A percentile compares a stretch with the other conserved stretches of the same genome.
phyloP scores from a whole-genome alignment of 1,140 invertebrate genomes.

The Artemia franciscana region DNA sequence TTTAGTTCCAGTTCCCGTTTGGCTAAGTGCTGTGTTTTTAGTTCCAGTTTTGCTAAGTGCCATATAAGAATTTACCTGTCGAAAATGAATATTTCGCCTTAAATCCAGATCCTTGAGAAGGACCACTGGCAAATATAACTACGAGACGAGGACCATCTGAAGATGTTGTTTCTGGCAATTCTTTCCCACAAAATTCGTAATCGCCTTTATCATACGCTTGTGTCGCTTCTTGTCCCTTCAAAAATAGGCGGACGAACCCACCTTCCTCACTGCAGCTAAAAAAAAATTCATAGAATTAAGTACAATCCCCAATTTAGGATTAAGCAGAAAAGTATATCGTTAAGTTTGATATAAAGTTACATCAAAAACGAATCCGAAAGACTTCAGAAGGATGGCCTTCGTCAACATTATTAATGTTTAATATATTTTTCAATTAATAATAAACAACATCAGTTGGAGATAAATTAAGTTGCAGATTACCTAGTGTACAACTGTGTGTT shows the following conservation, averaged over 20 bases:
- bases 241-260: conserved; percentile 70
- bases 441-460: no score
- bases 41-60: conserved; percentile 7
- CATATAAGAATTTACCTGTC: conserved; percentile 33
- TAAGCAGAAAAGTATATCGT: no score
- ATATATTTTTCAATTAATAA: no score
- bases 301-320: no score
- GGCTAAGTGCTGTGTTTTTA: neutral
- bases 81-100: conserved; percentile 74
- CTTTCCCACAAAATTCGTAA: conserved; percentile 64
- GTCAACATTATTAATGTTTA: no score
- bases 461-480: no score
- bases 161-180: conserved; percentile 32
- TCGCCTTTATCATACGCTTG: conserved; percentile 80
- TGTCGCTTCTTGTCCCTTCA: conserved; percentile 66
- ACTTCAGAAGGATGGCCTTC: no score
- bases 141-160: conserved; percentile 78
- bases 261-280: conserved; percentile 40
- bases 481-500: no score
- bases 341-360: no score
- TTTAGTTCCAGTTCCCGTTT: neutral
- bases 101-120: conserved; percentile 65
- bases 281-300: no score
- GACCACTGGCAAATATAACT: conserved; percentile 75
- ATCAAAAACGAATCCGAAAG: no score